Evolutionary conservation across 2,888 invertebrate species (phyloP).

Genomic region (Theretra japonica): DNA sequence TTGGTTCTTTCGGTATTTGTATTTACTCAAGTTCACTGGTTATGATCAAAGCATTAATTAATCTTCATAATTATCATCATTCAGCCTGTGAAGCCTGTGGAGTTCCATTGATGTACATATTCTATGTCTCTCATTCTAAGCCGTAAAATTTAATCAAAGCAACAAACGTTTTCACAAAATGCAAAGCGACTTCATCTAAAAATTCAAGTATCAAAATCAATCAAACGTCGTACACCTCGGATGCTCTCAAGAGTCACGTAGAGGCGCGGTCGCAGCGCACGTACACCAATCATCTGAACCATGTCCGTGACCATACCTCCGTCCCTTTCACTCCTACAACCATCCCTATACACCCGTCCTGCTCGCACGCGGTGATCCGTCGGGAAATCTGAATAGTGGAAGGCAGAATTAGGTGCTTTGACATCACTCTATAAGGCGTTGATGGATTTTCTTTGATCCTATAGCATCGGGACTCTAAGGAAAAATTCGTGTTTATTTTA

Average conservation of each 20-base stretch:
- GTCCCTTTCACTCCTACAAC: constrained; percentile 52
- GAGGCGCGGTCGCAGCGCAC: constrained; percentile 76
- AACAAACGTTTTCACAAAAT: constrained; percentile 35
- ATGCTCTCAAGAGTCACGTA: constrained; percentile 75
- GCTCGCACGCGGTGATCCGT: constrained; percentile 62
- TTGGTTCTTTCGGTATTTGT: too few relatives aligned
- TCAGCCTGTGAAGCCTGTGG: too few relatives aligned
- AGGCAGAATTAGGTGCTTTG: constrained; percentile 80
- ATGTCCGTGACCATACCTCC: constrained; percentile 73
- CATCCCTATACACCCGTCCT: constrained; percentile 44
- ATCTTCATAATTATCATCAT: too few relatives aligned
- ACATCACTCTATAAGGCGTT: constrained; percentile 75
- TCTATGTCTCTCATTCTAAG: too few relatives aligned
- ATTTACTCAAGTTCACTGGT: too few relatives aligned
- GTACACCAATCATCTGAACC: constrained; percentile 82
- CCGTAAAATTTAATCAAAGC: too few relatives aligned
- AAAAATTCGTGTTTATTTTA: constrained; percentile 27
- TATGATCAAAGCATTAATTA: too few relatives aligned
- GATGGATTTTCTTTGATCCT: constrained; percentile 76
- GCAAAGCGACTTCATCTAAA: constrained; percentile 27
- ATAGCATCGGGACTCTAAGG: constrained; percentile 42
- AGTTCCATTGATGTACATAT: too few relatives aligned
- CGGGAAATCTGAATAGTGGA: constrained; percentile 81
- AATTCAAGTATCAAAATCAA: constrained; percentile 63
- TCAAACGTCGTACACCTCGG: constrained; percentile 46